Percentiles rank a stretch among this genome's conserved stretches.
phyloP scores from a whole-genome alignment of 2,113 vertebrate species.

The Tupaia tana region DNA sequence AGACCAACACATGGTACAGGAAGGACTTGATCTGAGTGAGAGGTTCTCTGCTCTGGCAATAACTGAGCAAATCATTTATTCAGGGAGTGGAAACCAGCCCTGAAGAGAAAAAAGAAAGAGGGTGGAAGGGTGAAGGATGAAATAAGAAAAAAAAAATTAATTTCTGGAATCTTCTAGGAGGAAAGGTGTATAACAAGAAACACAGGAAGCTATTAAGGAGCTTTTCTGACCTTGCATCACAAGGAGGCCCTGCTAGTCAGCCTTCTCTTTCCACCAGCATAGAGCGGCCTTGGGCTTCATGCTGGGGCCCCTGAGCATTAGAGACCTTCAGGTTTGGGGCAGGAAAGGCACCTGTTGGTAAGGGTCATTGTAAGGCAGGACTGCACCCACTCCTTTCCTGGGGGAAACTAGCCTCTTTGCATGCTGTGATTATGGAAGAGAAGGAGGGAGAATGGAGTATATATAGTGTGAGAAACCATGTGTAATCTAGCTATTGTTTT shows the following conservation, averaged over 20 bases:
- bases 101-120: not conserved
- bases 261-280: not conserved
- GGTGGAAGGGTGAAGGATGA: not conserved
- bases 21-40: not conserved
- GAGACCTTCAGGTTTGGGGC: not conserved
- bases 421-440: not conserved
- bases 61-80: not conserved
- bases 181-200: not conserved
- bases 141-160: not conserved
- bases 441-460: not conserved
- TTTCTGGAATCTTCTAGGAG: constrained; percentile 4
- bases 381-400: not conserved
- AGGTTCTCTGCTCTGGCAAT: not conserved
- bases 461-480: not conserved
- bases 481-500: not conserved
- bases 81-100: not conserved
- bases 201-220: not conserved
- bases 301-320: not conserved
- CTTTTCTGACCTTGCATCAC: not conserved
- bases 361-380: rapidly evolving
- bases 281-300: not conserved
- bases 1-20: not conserved
- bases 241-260: not conserved
- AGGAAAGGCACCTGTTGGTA: not conserved
- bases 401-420: not conserved